Conservation (phyloP, 2,888 invertebrate genomes). For the Pseudanteris insignis region DNA sequence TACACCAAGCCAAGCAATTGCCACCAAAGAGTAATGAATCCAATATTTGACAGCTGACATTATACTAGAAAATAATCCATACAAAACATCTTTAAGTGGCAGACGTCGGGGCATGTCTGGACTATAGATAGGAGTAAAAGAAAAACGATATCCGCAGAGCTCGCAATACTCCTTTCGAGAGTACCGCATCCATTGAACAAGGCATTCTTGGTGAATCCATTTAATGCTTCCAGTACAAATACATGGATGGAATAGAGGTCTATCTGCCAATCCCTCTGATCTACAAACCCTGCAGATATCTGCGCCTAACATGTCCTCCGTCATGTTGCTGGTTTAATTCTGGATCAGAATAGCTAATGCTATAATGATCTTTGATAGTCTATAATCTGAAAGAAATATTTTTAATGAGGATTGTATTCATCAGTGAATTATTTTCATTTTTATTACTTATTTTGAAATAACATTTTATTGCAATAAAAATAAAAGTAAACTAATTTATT, state of each 20-base stretch:
- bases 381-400: too few relatives aligned
- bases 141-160: conserved; percentile 95
- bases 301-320: conserved; percentile 72
- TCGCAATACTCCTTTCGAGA: conserved; percentile 99
- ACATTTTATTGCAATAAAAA: too few relatives aligned
- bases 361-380: conserved; percentile 4
- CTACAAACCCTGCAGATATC: conserved; percentile 99
- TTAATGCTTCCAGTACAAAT: conserved; percentile 99
- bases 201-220: conserved; percentile 98
- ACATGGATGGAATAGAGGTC: conserved; percentile 97
- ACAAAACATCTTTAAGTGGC: conserved; percentile 90
- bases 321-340: conserved; percentile 56
- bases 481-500: too few relatives aligned
- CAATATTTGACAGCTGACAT: conserved; percentile 94
- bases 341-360: conserved; percentile 3
- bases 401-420: too few relatives aligned
- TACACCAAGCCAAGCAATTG: conserved; percentile 95
- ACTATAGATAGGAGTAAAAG: conserved; percentile 99
- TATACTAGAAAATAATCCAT: conserved; percentile 88
- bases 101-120: conserved; percentile 99
- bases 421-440: too few relatives aligned
- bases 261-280: conserved; percentile 90
- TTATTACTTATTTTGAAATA: too few relatives aligned
- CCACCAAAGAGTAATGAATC: conserved; percentile 96
- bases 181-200: conserved; percentile 99